These are phyloP conservation scores for Augiades crinisus DNA, from an alignment of 2,888 invertebrate species.

Conservation along the genomic window DNA sequence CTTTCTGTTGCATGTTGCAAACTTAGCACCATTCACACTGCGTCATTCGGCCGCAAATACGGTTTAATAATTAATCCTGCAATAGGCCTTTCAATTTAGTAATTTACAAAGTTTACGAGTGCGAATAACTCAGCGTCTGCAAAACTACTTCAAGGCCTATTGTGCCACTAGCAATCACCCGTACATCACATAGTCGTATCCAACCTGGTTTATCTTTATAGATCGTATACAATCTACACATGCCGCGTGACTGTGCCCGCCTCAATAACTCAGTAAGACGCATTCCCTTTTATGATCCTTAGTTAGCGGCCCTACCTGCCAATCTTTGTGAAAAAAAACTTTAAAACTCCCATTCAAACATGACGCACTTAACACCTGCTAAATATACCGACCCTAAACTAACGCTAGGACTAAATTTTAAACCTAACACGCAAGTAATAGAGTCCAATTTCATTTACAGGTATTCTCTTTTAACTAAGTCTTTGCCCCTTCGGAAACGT, in stretches of 20 bases:
- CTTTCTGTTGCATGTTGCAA: no score
- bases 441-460: background rate
- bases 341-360: slow-evolving; percentile 16
- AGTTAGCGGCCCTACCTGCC: background rate
- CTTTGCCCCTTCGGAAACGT: slow-evolving; percentile 9
- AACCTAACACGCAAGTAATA: background rate
- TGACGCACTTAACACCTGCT: slow-evolving; percentile 19
- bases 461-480: background rate
- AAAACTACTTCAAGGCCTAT: no score
- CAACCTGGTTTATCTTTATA: no score
- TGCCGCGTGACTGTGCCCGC: background rate
- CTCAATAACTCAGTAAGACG: background rate
- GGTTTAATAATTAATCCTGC: no score
- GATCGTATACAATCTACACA: no score
- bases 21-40: no score
- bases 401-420: background rate
- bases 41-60: no score
- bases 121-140: no score
- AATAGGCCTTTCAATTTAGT: no score
- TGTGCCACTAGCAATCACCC: no score
- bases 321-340: slow-evolving; percentile 11
- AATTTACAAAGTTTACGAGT: no score
- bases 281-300: background rate
- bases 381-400: slow-evolving; percentile 11
- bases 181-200: no score